Base-by-base conservation (phyloP, 2,797 vertebrate genomes). In the Lophotriccus pileatus region DNA sequence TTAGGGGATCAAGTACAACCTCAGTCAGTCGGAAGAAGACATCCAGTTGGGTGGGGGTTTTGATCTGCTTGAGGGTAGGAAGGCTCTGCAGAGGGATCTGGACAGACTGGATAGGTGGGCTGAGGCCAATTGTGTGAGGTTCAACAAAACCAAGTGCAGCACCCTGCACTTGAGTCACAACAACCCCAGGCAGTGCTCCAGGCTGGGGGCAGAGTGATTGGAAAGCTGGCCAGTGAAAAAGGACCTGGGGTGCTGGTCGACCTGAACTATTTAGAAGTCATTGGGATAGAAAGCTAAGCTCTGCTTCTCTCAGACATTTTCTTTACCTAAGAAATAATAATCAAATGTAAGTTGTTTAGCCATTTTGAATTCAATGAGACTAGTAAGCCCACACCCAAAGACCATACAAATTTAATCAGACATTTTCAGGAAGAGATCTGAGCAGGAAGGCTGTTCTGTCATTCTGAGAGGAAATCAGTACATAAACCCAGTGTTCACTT, bases 281-380 rank as follows among this genome's bases (percentile, higher is more conserved):
- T 10, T 56, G 30, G 11, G 30, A 70, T 22, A 75, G 67, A 92
- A 89, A 70, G 13, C 16, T 78, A 66, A 87, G 12, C 4, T 77
- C 34, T 80, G 14, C 17, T 69, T 87, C 62, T 62, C 13, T 74
- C 52, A 76, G 15, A 27, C 44, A 43, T 39, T 64, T 85, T 75
- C 27, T 66, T 93, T 47, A 64, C 56, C 27, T 80, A 68, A 89
- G 11, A 75, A 86, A 43, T 81, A 75, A 60, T 77, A 82, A 73
- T 24, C 3, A 80, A 64, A 55, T n/a, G 6, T 53, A 58, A 69
- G 59, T 18, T 36, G 1, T 44, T 79, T 64, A 68, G 36, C 18
- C 7, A 24, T 53, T 84, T 44, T 62, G 25, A 92, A 90, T 19
- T n/a, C 43, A 34, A 10, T 72, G 19, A 67, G n/a, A 76, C 24